Evolutionary conservation across 1,140 invertebrate species (phyloP), one percentile per base, ranked within the genome.

Genomic region (Scaptodrosophila lebanonensis): DNA sequence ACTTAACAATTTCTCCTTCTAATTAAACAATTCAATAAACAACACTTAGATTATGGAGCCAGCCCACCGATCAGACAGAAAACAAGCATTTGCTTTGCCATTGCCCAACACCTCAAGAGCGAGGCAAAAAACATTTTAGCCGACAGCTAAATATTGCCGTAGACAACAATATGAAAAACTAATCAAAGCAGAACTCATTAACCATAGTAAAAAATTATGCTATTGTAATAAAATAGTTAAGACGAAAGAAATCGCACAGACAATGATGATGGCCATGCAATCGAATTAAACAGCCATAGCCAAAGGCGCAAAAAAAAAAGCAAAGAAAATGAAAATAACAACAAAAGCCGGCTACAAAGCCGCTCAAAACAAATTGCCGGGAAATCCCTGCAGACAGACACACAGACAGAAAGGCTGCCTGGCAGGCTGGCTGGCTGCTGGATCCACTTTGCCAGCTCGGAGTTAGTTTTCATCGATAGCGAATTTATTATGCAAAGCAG

Each of bases 401-500:
- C 38, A 50, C 13, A 25, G 22, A 4, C 8, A 11, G 32, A 29
- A 35, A 16, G 8, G 17, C 2, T 13, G 16, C 17, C n/a, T n/a
- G n/a, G n/a, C n/a, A n/a, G n/a, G n/a, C n/a, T n/a, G n/a, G n/a
- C n/a, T n/a, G n/a, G n/a, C n/a, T n/a, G n/a, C n/a, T n/a, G n/a
- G n/a, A n/a, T n/a, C n/a, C n/a, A n/a, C n/a, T n/a, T n/a, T n/a
- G n/a, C n/a, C n/a, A n/a, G n/a, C n/a, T n/a, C n/a, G n/a, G n/a
- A 79, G 75, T 79, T 75, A 73, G 69, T 79, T 82, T 79, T 79
- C 75, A 77, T 77, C 73, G 75, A 79, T 79, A 73, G 75, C 75
- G 75, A 82, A 82, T 82, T 82, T 82, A 82, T 82, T 82, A 82
- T 83, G 75, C 75, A 82, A 82, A 82, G 75, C 75, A 82, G 75